Conservation (phyloP, 2,797 vertebrate species). For the Mareca strepera region DNA sequence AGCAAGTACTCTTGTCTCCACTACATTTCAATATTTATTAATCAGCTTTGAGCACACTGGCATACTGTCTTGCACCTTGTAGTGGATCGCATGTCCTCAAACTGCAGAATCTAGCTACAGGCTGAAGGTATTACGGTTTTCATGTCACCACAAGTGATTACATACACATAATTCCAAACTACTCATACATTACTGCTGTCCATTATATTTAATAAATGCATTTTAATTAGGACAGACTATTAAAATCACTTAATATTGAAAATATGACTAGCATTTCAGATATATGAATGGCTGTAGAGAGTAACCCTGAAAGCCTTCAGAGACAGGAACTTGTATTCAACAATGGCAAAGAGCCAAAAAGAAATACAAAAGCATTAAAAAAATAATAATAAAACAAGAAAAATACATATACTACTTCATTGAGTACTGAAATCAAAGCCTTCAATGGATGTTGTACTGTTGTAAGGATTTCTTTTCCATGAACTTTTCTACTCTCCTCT, state of each 20-base stretch:
- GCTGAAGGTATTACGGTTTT: background rate
- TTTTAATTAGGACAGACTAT: background rate
- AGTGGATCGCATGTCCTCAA: background rate
- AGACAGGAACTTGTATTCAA: background rate
- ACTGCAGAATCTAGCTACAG: background rate
- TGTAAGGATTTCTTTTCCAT: background rate
- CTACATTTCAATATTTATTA: background rate
- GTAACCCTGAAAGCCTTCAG: background rate
- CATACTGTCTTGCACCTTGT: background rate
- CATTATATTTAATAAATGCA: background rate
- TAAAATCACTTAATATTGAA: background rate
- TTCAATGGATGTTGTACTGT: background rate
- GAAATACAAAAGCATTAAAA: background rate
- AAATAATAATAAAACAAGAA: background rate
- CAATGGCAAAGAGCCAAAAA: background rate
- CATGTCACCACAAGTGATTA: background rate
- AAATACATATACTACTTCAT: background rate
- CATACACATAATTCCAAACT: background rate
- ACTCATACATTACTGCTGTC: background rate
- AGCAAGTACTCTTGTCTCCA: background rate
- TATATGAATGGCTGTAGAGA: background rate
- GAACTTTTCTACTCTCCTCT: background rate
- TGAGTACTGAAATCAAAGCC: background rate
- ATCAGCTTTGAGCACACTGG: background rate
- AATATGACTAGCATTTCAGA: background rate